Base-by-base conservation (phyloP, 2,797 vertebrate species). In the Protosalanx chinensis region DNA sequence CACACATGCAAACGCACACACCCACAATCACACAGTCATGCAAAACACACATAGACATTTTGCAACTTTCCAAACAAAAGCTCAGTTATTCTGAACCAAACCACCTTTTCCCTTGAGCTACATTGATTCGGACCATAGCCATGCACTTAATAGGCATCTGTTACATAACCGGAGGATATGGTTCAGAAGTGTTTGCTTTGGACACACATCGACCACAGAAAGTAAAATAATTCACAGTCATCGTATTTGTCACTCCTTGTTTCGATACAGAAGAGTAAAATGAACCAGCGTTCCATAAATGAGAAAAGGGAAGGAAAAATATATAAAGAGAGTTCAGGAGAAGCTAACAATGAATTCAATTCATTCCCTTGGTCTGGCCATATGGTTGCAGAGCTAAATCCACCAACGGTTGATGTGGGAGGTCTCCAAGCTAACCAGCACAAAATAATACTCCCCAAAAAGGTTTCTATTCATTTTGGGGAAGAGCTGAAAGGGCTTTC, bases 301-400 rank as follows among this genome's bases (percentile, higher is more conserved):
- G 75, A 83, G 62, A 65, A 49, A 56, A 71, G 76, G 72, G 71
- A 53, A 41, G 58, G 41, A 72, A 56, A 57, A 51, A 23, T 23
- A 37, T 59, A 79, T 64, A 79, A 49, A 77, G 53, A 62, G 72
- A 83, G 70, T 79, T 76, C 79, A 76, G 80, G 61, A 76, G 81
- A 78, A 67, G 49, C 67, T 60, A 85, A 89, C 88, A 89, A 89
- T 85, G 84, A 82, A 78, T 85, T 82, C 75, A 81, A 86, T 90
- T 90, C 86, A 87, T 87, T 76, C 74, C 74, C 27, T 78, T 3
- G 49, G 76, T 82, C 83, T 86, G 86, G 86, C 83, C 76, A 67
- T 35, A 35, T 68, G 18, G 53, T 64, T 68, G 71, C 73, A 75
- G 80, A 64, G 76, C 29, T 77, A 75, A 80, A 73, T 72, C 16